These are phyloP conservation scores for Arvicanthis niloticus DNA, from an alignment of 2,113 vertebrate species.

Conservation along the genomic window DNA sequence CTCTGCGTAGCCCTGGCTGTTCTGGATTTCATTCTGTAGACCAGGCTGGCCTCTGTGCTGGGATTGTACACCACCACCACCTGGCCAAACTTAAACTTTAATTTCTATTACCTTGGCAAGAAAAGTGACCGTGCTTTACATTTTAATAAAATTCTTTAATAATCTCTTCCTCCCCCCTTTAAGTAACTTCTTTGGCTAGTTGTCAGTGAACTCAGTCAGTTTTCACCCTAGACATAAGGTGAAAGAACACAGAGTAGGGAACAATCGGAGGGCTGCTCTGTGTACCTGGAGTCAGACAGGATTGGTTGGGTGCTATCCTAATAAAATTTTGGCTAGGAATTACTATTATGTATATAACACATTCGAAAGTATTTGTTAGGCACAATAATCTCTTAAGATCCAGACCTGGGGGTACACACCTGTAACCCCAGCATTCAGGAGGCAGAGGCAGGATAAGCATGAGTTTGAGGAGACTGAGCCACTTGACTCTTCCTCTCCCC, in stretches of 20 bases:
- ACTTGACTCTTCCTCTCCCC: background rate
- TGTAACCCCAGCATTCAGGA: background rate
- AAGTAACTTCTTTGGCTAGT: background rate
- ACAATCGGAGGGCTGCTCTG: background rate
- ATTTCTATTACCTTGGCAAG: background rate
- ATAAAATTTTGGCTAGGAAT: background rate
- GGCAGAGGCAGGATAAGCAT: background rate
- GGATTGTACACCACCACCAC: background rate
- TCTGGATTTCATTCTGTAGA: background rate
- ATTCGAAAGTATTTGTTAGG: background rate
- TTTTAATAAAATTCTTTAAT: background rate
- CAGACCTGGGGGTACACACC: background rate
- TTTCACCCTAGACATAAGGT: background rate
- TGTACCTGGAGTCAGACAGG: background rate
- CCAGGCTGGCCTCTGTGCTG: background rate
- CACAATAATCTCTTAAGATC: background rate
- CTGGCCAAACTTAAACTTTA: background rate
- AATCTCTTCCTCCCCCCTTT: background rate
- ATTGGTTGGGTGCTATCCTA: background rate
- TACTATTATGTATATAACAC: background rate
- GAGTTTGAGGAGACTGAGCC: background rate
- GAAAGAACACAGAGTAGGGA: background rate
- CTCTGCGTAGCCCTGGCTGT: background rate
- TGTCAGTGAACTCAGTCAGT: background rate
- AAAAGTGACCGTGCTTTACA: background rate